These are phyloP conservation scores for Peromyscus californicus DNA, from an alignment of 2,113 vertebrate genomes.

Conservation along the genomic window DNA sequence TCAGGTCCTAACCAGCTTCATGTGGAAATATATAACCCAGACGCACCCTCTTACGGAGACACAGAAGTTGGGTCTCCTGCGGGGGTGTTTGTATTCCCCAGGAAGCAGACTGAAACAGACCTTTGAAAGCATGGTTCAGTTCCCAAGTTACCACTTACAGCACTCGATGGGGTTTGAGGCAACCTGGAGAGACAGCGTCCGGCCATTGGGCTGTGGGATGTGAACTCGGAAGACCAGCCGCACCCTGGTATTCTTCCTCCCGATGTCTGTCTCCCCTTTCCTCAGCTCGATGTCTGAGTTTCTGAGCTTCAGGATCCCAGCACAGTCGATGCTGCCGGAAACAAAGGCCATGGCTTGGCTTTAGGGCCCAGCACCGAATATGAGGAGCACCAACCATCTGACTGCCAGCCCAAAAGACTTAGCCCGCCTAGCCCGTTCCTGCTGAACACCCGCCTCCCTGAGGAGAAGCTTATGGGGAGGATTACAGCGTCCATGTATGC, in stretches of 20 bases:
- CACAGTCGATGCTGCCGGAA: conserved; percentile 94
- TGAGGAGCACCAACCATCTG: neutral
- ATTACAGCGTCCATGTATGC: too few relatives aligned
- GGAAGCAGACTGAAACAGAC: neutral
- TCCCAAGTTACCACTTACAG: conserved; percentile 90
- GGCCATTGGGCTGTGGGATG: conserved; percentile 94
- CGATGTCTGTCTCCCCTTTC: conserved; percentile 97
- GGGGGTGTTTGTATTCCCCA: neutral
- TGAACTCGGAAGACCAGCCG: conserved; percentile 96
- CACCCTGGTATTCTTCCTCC: conserved; percentile 96
- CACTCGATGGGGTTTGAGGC: conserved; percentile 97
- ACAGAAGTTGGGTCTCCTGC: too few relatives aligned
- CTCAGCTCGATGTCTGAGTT: conserved; percentile 98
- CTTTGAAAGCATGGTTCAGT: rapidly evolving
- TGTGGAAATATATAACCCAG: neutral
- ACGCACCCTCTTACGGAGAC: too few relatives aligned
- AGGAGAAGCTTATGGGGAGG: neutral
- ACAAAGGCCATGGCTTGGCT: neutral
- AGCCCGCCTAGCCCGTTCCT: neutral
- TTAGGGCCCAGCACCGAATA: neutral
- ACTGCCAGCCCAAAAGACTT: too few relatives aligned
- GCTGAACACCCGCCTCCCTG: neutral
- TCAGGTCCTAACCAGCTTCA: neutral
- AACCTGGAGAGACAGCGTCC: conserved; percentile 94
- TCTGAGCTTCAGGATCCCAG: conserved; percentile 96